These are phyloP conservation scores for Triplophysa tibetana DNA, from an alignment of 2,113 vertebrate species.

Conservation along the genomic window DNA sequence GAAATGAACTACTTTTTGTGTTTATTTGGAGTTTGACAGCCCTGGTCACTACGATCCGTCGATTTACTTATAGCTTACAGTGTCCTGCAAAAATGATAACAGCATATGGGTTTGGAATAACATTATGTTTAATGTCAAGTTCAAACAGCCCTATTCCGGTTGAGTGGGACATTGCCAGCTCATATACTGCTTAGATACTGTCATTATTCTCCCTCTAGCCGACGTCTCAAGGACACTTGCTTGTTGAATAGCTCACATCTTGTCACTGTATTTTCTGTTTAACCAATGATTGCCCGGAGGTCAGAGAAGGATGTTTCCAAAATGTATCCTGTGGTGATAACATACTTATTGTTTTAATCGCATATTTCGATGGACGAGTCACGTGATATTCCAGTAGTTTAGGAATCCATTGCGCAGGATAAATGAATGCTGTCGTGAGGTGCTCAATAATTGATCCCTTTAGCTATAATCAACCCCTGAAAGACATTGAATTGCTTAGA, in stretches of 20 bases:
- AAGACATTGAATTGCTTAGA: not conserved
- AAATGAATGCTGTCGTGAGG: not conserved
- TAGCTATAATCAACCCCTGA: not conserved
- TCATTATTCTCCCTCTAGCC: not conserved
- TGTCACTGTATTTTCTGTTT: not conserved
- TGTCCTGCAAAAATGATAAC: not conserved
- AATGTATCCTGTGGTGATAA: not conserved
- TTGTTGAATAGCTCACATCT: not conserved
- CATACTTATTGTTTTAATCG: not conserved
- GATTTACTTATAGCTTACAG: not conserved
- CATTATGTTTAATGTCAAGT: not conserved
- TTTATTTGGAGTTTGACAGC: not conserved
- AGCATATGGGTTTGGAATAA: not conserved
- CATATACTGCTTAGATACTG: not conserved
- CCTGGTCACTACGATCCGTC: not conserved
- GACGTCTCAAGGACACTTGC: not conserved
- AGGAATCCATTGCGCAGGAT: not conserved
- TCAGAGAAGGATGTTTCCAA: not conserved
- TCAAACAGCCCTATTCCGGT: not conserved
- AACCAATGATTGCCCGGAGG: not conserved
- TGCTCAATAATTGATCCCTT: not conserved
- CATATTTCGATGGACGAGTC: not conserved
- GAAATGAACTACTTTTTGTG: not conserved
- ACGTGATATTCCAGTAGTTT: not conserved
- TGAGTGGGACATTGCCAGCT: not conserved